Percentiles rank a stretch among this genome's conserved stretches.
Conservation (phyloP, 1,140 invertebrate genomes). For the Xylocopa sonorina region DNA sequence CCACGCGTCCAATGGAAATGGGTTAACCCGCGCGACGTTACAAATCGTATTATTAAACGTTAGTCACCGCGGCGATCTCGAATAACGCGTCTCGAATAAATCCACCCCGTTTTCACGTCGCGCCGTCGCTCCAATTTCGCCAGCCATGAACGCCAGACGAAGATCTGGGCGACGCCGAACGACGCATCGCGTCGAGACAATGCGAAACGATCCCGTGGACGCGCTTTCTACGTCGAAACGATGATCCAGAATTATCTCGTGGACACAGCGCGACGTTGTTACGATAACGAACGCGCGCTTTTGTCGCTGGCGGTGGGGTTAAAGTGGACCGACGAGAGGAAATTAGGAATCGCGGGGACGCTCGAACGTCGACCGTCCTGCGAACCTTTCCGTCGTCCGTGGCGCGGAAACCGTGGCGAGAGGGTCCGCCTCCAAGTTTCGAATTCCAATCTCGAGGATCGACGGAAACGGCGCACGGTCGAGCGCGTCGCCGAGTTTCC, state of each 20-base stretch:
- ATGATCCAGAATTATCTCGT: no score
- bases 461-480: slow-evolving; percentile 55
- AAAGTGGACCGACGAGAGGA: not conserved
- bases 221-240: no score
- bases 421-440: slow-evolving; percentile 50
- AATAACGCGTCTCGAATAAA: not conserved
- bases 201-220: no score
- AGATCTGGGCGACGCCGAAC: no score
- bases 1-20: not conserved
- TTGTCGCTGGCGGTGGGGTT: no score
- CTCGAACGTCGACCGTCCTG: not conserved
- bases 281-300: no score
- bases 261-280: no score
- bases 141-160: no score
- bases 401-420: slow-evolving; percentile 1
- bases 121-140: not conserved
- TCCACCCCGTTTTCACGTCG: not conserved
- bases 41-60: slow-evolving; percentile 14
- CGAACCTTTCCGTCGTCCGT: slow-evolving; percentile 7
- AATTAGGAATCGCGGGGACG: slow-evolving; percentile 16
- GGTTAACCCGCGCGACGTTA: slow-evolving; percentile 12
- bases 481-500: slow-evolving; percentile 41
- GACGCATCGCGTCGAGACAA: no score
- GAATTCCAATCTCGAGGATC: slow-evolving; percentile 60
- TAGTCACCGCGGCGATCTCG: no score